phyloP scores from a whole-genome alignment of 2,797 vertebrate species.

The Gymnothorax javanicus region DNA sequence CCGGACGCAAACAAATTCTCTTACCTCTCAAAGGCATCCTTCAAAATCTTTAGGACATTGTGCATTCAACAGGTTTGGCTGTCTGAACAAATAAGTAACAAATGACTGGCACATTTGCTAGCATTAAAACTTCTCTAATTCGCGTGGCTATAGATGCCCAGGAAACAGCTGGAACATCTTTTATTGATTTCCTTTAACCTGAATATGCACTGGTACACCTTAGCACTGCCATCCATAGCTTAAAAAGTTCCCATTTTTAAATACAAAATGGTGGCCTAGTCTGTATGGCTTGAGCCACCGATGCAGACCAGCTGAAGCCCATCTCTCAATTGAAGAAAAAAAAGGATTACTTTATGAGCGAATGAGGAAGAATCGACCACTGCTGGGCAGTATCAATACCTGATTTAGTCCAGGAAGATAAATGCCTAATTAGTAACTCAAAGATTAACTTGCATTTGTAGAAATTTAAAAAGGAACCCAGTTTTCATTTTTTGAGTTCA shows the following conservation, averaged over 20 bases:
- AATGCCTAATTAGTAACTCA: not conserved
- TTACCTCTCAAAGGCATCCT: not conserved
- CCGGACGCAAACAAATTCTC: not conserved
- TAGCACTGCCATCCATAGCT: not conserved
- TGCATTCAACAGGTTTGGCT: not conserved
- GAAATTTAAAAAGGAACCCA: conserved; percentile 37
- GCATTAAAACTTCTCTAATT: not conserved
- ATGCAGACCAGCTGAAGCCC: not conserved
- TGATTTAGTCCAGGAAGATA: not conserved
- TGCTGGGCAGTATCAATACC: not conserved
- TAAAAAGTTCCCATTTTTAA: not conserved
- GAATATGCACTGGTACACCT: not conserved
- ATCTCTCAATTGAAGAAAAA: not conserved
- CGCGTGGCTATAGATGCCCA: not conserved
- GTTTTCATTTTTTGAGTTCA: conserved; percentile 60
- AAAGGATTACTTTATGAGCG: not conserved
- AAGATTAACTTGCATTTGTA: not conserved
- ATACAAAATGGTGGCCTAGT: not conserved
- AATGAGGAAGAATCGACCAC: not conserved
- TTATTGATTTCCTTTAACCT: not conserved
- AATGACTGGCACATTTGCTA: not conserved
- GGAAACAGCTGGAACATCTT: not conserved
- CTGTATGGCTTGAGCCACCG: not conserved
- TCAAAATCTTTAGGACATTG: not conserved
- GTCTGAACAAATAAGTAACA: not conserved